Evolutionary conservation across 2,797 vertebrate genomes (phyloP).

Genomic region (Eremophila alpestris): DNA sequence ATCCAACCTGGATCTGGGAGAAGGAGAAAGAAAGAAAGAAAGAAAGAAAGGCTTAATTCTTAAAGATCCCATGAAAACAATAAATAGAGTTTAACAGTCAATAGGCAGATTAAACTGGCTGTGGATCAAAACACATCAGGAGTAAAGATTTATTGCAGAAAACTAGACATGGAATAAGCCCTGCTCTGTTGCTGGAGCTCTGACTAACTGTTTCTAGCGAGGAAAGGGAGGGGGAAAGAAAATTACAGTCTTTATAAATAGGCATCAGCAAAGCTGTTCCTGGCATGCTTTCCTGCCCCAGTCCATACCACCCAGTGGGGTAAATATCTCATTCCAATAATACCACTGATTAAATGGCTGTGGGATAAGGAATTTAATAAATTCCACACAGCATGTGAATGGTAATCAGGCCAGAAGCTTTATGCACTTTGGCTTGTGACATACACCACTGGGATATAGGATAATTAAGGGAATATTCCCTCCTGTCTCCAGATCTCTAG

Average conservation of each 20-base stretch:
- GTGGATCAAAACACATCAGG: neutral
- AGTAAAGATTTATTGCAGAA: constrained; percentile 45
- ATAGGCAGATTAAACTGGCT: constrained; percentile 53
- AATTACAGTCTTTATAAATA: constrained; percentile 53
- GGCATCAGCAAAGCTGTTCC: constrained; percentile 44
- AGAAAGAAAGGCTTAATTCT: constrained; percentile 25
- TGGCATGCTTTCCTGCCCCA: constrained; percentile 50
- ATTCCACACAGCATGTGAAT: constrained; percentile 57
- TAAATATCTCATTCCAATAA: constrained; percentile 58
- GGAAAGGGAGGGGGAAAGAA: neutral
- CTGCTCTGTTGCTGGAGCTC: constrained; percentile 12
- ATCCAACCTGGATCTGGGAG: neutral
- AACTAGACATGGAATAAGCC: constrained; percentile 24
- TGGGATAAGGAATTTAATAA: constrained; percentile 69
- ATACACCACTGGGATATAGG: constrained; percentile 10
- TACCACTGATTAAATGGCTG: constrained; percentile 48
- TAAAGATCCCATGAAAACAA: constrained; percentile 25
- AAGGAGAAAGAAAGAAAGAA: constrained; percentile 5
- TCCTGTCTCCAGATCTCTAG: constrained; percentile 17
- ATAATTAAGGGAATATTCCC: constrained; percentile 57
- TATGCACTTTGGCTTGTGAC: constrained; percentile 46
- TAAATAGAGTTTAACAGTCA: constrained; percentile 38
- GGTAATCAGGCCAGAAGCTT: constrained; percentile 49
- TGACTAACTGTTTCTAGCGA: constrained; percentile 6
- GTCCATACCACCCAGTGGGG: constrained; percentile 33